Evolutionary conservation across 2,888 invertebrate species (phyloP).

Genomic region (Mythimna vitellina): DNA sequence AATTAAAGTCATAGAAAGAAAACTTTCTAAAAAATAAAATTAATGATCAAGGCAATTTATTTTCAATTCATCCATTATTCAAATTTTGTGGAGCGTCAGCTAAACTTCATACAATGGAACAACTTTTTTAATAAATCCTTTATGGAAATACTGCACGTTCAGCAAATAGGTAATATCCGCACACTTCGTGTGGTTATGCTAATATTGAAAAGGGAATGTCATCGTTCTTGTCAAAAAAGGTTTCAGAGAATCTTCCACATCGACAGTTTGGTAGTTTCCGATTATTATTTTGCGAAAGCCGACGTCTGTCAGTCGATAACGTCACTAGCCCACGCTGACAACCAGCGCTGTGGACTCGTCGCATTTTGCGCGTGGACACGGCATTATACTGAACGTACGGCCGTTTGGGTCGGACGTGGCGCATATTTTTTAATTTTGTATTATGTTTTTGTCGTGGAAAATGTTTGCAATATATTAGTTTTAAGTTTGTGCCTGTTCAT

Average conservation of each 20-base stretch:
- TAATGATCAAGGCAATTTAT: neutral
- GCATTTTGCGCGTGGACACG: no score
- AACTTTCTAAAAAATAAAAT: neutral
- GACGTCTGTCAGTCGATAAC: no score
- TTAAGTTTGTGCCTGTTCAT: no score
- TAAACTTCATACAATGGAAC: neutral
- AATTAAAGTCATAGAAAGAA: no score
- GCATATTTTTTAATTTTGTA: no score
- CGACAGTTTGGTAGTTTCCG: neutral
- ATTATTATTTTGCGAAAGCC: neutral
- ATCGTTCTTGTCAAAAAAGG: neutral
- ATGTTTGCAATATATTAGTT: no score
- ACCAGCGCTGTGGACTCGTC: no score
- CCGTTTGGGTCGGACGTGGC: no score
- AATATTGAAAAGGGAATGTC: neutral
- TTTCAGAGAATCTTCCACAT: neutral
- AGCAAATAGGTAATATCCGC: constrained; percentile 10
- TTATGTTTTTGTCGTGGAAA: no score
- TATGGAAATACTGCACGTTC: constrained; percentile 24
- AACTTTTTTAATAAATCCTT: constrained; percentile 32
- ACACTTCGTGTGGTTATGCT: constrained; percentile 7
- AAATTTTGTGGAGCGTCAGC: constrained; percentile 31
- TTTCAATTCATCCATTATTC: constrained; percentile 10
- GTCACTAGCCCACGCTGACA: no score
- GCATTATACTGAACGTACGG: no score